These are phyloP conservation scores for Eriocheir sinensis DNA, from an alignment of 1,140 invertebrate genomes.

Conservation along the genomic window DNA sequence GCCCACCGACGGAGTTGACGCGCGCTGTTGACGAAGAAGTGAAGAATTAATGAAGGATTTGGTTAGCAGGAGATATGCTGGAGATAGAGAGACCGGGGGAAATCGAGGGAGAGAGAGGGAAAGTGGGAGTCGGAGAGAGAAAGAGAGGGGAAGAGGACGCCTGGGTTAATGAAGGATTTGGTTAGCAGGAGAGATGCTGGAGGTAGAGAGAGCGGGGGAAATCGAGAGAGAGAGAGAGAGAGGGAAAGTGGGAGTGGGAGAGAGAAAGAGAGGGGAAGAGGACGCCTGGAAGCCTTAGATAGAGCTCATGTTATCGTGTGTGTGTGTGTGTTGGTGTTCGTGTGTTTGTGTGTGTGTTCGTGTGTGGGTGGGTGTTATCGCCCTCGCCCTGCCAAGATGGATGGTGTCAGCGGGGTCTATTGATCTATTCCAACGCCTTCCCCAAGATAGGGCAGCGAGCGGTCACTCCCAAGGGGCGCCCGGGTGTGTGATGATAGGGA, in stretches of 20 bases:
- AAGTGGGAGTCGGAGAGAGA: slow-evolving; percentile 8
- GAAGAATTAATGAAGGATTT: slow-evolving; percentile 24
- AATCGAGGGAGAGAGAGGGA: background rate
- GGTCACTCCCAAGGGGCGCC: background rate
- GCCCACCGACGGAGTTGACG: background rate
- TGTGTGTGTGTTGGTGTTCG: background rate
- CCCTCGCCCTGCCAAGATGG: background rate
- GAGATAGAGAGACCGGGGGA: background rate
- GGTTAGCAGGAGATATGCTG: no score
- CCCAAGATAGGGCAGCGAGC: background rate
- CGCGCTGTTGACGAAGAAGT: background rate
- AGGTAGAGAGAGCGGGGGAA: background rate
- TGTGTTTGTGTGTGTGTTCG: slow-evolving; percentile 2
- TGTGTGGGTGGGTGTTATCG: background rate
- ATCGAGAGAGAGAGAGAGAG: background rate
- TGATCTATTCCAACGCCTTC: background rate
- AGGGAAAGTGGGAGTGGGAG: slow-evolving; percentile 4
- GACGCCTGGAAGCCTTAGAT: background rate
- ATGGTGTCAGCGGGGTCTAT: background rate
- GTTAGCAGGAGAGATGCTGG: no score
- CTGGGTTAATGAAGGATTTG: no score
- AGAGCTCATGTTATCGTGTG: background rate
- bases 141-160: background rate
- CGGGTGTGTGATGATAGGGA: background rate
- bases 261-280: slow-evolving; percentile 18